Percentiles rank a stretch among this genome's conserved stretches.
Evolutionary conservation across 2,797 vertebrate genomes (phyloP).

Genomic region (Sebastolobus alascanus): DNA sequence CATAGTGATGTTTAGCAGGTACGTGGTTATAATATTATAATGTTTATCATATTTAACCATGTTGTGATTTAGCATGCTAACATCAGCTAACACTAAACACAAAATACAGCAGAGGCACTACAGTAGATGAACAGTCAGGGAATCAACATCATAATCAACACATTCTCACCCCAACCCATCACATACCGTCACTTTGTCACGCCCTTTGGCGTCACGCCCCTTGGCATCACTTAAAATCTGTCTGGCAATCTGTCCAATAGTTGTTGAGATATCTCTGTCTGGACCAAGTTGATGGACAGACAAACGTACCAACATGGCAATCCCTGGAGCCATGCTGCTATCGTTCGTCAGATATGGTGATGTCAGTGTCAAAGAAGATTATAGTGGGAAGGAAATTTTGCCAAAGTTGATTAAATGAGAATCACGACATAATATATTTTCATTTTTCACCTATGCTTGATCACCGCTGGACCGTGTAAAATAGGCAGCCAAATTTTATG

Average conservation of each 20-base stretch:
- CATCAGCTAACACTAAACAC: not conserved
- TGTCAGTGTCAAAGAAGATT: not conserved
- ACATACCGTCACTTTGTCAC: too few relatives aligned
- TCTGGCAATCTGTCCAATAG: not conserved
- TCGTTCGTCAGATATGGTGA: not conserved
- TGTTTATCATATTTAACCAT: not conserved
- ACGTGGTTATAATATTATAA: not conserved
- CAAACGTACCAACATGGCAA: not conserved
- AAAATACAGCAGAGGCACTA: not conserved
- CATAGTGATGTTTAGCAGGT: not conserved
- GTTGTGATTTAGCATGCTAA: not conserved
- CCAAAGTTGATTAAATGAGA: not conserved
- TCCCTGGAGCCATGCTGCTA: not conserved
- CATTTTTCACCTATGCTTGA: not conserved
- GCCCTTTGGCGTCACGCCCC: rapidly evolving
- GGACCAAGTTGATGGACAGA: not conserved
- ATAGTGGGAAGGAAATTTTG: not conserved
- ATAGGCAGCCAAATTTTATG: not conserved
- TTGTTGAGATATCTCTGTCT: not conserved
- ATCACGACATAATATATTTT: not conserved
- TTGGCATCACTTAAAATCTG: too few relatives aligned
- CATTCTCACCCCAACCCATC: too few relatives aligned
- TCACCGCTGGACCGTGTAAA: not conserved
- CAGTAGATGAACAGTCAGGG: too few relatives aligned
- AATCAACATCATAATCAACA: too few relatives aligned